Conservation (phyloP, 2,113 vertebrate species). For the Erpornis zantholeuca region DNA sequence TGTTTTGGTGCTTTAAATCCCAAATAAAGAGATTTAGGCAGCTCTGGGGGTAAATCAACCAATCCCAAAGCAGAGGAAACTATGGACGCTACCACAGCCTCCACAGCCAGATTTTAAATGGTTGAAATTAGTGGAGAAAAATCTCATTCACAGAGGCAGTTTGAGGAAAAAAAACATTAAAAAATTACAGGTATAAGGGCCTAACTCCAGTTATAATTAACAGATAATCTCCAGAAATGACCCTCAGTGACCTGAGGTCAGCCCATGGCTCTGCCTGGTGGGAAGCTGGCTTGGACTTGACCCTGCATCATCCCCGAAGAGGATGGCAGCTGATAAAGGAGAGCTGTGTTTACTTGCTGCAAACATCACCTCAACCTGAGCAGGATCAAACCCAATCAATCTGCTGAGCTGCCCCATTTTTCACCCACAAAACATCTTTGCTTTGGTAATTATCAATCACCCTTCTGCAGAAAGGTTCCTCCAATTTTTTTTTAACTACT, state of each 20-base stretch:
- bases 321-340: neutral
- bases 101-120: neutral
- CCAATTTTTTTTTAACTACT: slow-evolving; percentile 63
- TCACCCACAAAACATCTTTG: slow-evolving; percentile 32
- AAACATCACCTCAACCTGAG: neutral
- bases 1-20: neutral
- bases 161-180: neutral
- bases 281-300: neutral
- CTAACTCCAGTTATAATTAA: neutral
- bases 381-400: neutral
- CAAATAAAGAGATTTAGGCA: neutral
- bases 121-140: neutral
- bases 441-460: slow-evolving; percentile 77
- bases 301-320: neutral
- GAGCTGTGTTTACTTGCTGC: neutral
- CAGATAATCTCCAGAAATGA: neutral
- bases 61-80: neutral
- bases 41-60: neutral
- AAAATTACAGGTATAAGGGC: too few relatives aligned
- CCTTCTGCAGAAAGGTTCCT: slow-evolving; percentile 67
- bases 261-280: neutral
- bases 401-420: slow-evolving; percentile 11
- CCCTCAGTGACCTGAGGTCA: neutral
- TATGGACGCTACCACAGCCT: neutral
- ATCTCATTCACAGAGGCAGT: neutral